Conservation (phyloP, 2,113 vertebrate species). For the Orycteropus afer region DNA sequence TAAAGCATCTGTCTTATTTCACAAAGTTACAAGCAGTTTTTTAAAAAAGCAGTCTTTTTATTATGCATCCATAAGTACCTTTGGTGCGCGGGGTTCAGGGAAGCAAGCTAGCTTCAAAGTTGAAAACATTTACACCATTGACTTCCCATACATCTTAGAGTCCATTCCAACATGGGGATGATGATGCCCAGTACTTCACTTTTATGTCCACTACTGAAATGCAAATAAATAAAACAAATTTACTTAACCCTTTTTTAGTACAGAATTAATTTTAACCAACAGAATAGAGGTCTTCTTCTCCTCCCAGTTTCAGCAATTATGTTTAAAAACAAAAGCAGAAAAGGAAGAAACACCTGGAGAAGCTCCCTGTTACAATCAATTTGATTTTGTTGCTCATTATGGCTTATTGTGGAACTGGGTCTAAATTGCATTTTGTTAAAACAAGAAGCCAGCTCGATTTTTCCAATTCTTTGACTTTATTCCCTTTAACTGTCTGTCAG, state of each 20-base stretch:
- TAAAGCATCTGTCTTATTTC: slow-evolving; percentile 45
- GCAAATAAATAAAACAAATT: background rate
- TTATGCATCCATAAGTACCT: background rate
- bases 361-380: slow-evolving; percentile 40
- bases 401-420: slow-evolving; percentile 17
- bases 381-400: slow-evolving; percentile 60
- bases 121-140: background rate
- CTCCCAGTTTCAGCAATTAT: background rate
- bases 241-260: background rate
- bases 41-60: background rate
- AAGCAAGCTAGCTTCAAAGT: background rate
- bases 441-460: slow-evolving; percentile 41
- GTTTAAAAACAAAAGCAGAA: slow-evolving; percentile 21
- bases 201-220: background rate
- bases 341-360: slow-evolving; percentile 5
- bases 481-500: background rate
- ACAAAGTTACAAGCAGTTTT: background rate
- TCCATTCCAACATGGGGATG: background rate
- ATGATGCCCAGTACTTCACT: background rate
- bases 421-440: slow-evolving; percentile 33
- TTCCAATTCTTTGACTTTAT: slow-evolving; percentile 50
- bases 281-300: background rate
- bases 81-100: background rate
- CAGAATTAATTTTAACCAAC: background rate
- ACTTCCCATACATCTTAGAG: background rate